Conservation (phyloP, 2,797 vertebrate species). For the Furcifer pardalis region DNA sequence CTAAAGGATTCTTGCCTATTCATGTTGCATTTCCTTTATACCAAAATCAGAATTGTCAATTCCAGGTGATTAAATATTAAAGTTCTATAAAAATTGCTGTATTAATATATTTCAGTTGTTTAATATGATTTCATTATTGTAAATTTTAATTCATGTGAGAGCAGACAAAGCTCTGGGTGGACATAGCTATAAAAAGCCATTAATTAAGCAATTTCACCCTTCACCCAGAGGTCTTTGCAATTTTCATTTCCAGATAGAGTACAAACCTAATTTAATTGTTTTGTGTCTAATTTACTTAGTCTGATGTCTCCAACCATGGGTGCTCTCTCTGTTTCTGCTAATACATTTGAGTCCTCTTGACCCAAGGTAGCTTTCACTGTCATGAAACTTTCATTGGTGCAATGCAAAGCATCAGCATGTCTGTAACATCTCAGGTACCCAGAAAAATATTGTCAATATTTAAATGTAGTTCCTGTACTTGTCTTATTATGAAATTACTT, state of each 20-base stretch:
- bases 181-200: conserved; percentile 26
- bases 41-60: neutral
- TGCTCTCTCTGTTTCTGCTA: neutral
- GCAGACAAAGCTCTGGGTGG: conserved; percentile 3
- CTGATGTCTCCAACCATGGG: neutral
- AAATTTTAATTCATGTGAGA: conserved; percentile 17
- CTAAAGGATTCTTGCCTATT: too few species aligned
- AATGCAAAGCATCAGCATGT: neutral
- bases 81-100: neutral
- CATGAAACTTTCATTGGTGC: neutral
- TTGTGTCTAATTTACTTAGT: conserved; percentile 12
- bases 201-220: conserved; percentile 17
- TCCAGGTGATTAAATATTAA: neutral
- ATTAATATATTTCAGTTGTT: conserved; percentile 4
- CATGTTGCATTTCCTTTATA: neutral
- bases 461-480: too few species aligned
- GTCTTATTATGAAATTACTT: too few species aligned
- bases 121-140: conserved; percentile 7
- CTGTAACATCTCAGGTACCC: too few species aligned
- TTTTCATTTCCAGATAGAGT: conserved; percentile 27
- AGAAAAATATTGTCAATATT: too few species aligned
- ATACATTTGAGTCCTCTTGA: neutral
- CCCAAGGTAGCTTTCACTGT: neutral
- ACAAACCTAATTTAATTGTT: conserved; percentile 29
- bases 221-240: neutral